A percentile compares a stretch with the other conserved stretches of the same genome.
Conservation (phyloP, 2,888 invertebrate species). For the Chalcis sispes region DNA sequence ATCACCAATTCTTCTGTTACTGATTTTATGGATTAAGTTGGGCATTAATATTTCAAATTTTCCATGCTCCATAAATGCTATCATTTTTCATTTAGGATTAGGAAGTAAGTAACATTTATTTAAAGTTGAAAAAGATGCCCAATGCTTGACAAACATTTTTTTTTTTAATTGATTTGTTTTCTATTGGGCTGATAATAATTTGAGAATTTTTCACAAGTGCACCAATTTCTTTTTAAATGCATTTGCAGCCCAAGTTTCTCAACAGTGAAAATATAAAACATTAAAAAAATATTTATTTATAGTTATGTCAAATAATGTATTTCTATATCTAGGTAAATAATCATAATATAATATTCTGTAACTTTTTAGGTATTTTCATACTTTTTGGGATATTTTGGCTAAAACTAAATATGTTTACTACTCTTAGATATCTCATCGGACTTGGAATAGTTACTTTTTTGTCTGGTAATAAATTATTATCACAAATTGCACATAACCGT, state of each 20-base stretch:
- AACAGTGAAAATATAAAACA: slow-evolving; percentile 61
- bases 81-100: slow-evolving; percentile 93
- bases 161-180: slow-evolving; percentile 64
- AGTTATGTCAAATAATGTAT: neutral
- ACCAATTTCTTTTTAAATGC: slow-evolving; percentile 58
- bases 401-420: slow-evolving; percentile 96
- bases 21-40: slow-evolving; percentile 90
- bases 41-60: slow-evolving; percentile 92
- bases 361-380: slow-evolving; percentile 85
- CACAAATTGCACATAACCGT: slow-evolving; percentile 82
- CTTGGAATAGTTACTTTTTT: slow-evolving; percentile 94
- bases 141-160: slow-evolving; percentile 65
- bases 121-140: slow-evolving; percentile 58
- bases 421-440: slow-evolving; percentile 91
- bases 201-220: slow-evolving; percentile 72
- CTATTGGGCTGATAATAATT: slow-evolving; percentile 68
- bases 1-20: slow-evolving; percentile 88
- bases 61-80: slow-evolving; percentile 85
- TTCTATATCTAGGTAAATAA: too few relatives aligned
- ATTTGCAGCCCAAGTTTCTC: slow-evolving; percentile 72
- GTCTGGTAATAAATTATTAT: slow-evolving; percentile 93
- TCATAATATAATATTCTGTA: slow-evolving; percentile 1
- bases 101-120: slow-evolving; percentile 78
- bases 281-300: slow-evolving; percentile 22
- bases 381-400: slow-evolving; percentile 96